Base-by-base conservation (phyloP, 1,140 invertebrate genomes). In the Drosophila nannoptera region DNA sequence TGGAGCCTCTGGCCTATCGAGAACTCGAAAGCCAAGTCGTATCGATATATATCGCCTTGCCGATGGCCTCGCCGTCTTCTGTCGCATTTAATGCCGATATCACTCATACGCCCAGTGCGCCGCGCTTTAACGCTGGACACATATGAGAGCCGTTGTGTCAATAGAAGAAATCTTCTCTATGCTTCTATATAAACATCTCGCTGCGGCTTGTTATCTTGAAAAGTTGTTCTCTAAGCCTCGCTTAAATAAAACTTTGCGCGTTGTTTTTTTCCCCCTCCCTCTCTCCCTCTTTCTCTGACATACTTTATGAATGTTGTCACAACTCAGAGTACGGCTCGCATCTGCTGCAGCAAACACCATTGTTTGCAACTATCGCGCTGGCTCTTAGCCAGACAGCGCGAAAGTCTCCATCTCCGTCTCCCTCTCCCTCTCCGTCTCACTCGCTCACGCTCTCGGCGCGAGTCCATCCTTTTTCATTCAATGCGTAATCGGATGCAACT, bases 201-300 rank as follows among this genome's bases (percentile, higher is more conserved):
- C n/a, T 35, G 32, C 12, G 48, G 31, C 45, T 11, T 31, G 16
- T 22, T 7, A n/a, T 60, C 33, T 66, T 42, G 16, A 33, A 22
- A 31, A 60, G 46, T 52, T 40, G 33, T n/a, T 14, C 16, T 40
- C 36, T 49, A 61, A 55, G 66, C 54, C 52, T 61, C 68, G 69
- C 75, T 69, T 75, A 78, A 77, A 83, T 73, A 82, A 67, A 78
- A 78, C 61, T 78, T 78, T 80, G 69, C 52, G 45, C 46, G 43
- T 63, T 66, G 9, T 33, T 52, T 48, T 31, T 2, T 29, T 46
- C 22, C 3, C 3, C 3, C 22, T 22, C 22, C 22, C 22, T 22
- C 3, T 22, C 22, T 22, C 22, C 22, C 22, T 46, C 22, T 16
- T 64, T 69, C 56, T 70, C 59, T 70, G 62, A 66, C 68, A 65